phyloP scores from a whole-genome alignment of 2,113 vertebrate species.

The Semnopithecus entellus region DNA sequence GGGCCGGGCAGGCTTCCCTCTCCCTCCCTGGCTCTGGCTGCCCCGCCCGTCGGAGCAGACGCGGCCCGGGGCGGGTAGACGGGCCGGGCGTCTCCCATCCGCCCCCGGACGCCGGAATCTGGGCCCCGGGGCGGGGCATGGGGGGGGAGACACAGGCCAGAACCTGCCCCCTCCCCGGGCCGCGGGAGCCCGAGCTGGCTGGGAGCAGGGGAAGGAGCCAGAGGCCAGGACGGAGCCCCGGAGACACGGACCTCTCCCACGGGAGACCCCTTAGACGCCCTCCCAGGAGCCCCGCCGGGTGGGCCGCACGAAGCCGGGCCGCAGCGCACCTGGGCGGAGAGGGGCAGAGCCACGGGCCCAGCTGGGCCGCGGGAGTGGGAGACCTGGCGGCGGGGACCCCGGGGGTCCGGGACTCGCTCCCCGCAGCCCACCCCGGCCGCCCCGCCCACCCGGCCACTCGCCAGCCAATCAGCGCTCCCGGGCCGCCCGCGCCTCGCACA shows the following conservation, averaged over 20 bases:
- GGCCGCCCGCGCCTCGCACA: constrained; percentile 51
- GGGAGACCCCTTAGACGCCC: too few relatives aligned
- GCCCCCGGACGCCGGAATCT: constrained; percentile 79
- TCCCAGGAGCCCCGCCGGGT: background rate
- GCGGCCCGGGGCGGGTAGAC: constrained; percentile 77
- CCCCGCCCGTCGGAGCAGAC: constrained; percentile 77
- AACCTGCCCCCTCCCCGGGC: constrained; percentile 74
- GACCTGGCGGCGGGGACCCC: too few relatives aligned
- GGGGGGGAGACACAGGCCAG: constrained; percentile 76
- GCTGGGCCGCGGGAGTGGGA: background rate
- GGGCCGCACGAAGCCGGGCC: background rate
- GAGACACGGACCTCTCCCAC: background rate
- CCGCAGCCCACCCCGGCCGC: background rate
- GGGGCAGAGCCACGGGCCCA: too few relatives aligned
- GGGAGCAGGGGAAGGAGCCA: background rate
- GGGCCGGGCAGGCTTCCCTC: constrained; percentile 46
- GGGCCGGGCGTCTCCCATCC: constrained; percentile 78
- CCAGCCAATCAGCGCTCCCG: constrained; percentile 71
- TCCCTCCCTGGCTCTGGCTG: constrained; percentile 45
- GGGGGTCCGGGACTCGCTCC: background rate
- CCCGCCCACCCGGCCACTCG: background rate
- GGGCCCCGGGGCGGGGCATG: constrained; percentile 77
- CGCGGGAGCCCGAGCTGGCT: constrained; percentile 45
- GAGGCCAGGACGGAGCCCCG: background rate
- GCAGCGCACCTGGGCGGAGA: constrained; percentile 10